Evolutionary conservation across 2,797 vertebrate genomes (phyloP).

Genomic region (Buceros bicornis): DNA sequence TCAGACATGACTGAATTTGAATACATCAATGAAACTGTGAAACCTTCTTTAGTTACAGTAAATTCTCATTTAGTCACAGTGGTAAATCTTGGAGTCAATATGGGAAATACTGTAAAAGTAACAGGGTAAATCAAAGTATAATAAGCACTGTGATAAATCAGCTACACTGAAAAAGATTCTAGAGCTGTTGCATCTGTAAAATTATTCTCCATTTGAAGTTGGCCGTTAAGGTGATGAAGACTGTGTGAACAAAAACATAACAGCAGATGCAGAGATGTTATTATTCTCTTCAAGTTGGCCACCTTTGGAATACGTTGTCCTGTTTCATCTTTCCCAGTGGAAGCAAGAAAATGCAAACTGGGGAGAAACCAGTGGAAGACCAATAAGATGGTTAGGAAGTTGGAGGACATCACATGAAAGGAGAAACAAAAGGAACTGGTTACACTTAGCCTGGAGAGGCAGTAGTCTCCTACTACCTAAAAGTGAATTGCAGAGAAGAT

Average conservation of each 20-base stretch:
- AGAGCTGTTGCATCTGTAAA: background rate
- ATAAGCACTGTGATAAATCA: background rate
- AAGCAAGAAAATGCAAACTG: background rate
- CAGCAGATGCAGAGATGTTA: background rate
- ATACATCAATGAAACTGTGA: background rate
- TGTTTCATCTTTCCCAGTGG: background rate
- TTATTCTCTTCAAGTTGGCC: fast-evolving
- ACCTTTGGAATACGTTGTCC: background rate
- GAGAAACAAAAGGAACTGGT: background rate
- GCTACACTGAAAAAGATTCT: background rate
- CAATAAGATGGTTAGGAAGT: background rate
- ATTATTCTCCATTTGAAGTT: background rate
- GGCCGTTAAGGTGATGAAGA: background rate
- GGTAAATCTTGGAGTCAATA: background rate
- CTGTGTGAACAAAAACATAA: background rate
- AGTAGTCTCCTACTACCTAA: background rate
- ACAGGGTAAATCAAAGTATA: background rate
- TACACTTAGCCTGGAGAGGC: background rate
- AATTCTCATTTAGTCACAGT: background rate
- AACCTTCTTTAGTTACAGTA: background rate
- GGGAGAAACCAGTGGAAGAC: background rate
- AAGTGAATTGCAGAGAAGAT: background rate
- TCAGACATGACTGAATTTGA: background rate
- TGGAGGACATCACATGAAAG: background rate
- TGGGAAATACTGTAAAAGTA: background rate